Conservation (phyloP, 2,797 vertebrate genomes). For the Pipistrellus kuhlii region DNA sequence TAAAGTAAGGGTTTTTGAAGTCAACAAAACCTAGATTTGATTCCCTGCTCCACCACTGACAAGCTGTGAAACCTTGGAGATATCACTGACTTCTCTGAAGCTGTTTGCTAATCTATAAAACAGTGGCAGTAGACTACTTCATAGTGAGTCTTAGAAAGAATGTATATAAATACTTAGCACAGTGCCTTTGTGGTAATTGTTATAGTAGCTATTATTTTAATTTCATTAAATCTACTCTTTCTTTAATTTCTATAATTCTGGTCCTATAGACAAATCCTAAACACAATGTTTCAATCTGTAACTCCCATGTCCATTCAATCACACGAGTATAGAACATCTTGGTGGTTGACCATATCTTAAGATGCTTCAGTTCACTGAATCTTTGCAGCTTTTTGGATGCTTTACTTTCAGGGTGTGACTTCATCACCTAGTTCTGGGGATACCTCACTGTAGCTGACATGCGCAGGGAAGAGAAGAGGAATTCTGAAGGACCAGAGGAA, state of each 20-base stretch:
- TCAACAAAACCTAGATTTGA: not conserved
- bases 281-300: not conserved
- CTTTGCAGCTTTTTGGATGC: not conserved
- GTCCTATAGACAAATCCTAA: not conserved
- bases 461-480: not conserved
- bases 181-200: not conserved
- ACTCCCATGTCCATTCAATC: not conserved
- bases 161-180: not conserved
- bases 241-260: conserved; percentile 29
- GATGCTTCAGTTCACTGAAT: not conserved
- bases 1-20: not conserved
- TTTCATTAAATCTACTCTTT: not conserved
- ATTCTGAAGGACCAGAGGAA: conserved; percentile 19
- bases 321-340: not conserved
- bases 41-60: not conserved
- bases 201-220: not conserved
- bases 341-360: not conserved
- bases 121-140: not conserved
- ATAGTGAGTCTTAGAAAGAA: not conserved
- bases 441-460: not conserved
- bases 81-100: conserved; percentile 14
- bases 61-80: not conserved
- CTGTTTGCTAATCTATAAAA: not conserved
- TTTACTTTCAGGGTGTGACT: not conserved
- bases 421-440: conserved; percentile 10